Percentiles rank a stretch among this genome's conserved stretches.
Evolutionary conservation across 2,113 vertebrate genomes (phyloP).

Genomic region (Scartelaos histophorus): DNA sequence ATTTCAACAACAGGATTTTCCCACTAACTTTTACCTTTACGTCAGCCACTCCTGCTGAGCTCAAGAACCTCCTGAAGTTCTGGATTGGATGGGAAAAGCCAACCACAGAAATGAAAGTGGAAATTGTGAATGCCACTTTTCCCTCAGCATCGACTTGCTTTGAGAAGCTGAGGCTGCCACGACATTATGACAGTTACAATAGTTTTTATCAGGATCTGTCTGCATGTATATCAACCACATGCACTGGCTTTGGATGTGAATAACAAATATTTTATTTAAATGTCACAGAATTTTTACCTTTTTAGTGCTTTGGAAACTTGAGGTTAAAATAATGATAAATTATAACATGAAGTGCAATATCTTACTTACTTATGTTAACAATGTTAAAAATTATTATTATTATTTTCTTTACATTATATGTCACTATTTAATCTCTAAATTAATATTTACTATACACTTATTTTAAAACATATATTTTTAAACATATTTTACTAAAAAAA

Average conservation of each 20-base stretch:
- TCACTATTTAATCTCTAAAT: too few relatives aligned
- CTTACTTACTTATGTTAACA: too few relatives aligned
- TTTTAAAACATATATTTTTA: too few relatives aligned
- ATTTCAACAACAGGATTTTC: background rate
- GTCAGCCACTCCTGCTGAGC: slow-evolving; percentile 36
- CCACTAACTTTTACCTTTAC: slow-evolving; percentile 8
- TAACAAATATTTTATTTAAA: slow-evolving; percentile 5
- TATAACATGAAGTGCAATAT: background rate
- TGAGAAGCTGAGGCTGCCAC: slow-evolving; percentile 53
- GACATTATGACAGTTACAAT: slow-evolving; percentile 34
- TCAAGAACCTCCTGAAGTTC: slow-evolving; percentile 53
- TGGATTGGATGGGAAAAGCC: slow-evolving; percentile 59
- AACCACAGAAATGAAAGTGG: slow-evolving; percentile 44
- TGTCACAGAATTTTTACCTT: background rate
- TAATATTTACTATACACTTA: too few relatives aligned
- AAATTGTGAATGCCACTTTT: slow-evolving; percentile 35
- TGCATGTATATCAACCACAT: slow-evolving; percentile 37
- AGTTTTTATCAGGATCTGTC: slow-evolving; percentile 40
- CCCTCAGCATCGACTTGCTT: slow-evolving; percentile 49
- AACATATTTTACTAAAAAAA: too few relatives aligned
- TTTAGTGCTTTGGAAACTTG: background rate
- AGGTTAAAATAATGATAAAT: background rate
- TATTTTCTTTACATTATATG: too few relatives aligned
- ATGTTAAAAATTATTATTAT: too few relatives aligned
- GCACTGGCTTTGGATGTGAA: slow-evolving; percentile 37